Percentiles rank a stretch among this genome's conserved stretches.
These are phyloP conservation scores for Mycalesis mineus DNA, from an alignment of 2,888 invertebrate species.

Conservation along the genomic window DNA sequence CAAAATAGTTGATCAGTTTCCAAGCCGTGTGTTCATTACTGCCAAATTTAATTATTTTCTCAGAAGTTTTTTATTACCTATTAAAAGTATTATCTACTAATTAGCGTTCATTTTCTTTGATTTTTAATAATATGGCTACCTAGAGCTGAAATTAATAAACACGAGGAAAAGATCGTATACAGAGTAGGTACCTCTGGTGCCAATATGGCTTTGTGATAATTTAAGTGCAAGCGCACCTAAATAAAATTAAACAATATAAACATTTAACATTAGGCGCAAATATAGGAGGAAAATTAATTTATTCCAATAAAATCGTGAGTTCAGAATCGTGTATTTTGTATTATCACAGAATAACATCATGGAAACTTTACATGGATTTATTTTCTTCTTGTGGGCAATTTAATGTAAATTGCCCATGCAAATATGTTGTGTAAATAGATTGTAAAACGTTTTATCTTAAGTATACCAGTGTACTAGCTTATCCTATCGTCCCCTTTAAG, in stretches of 20 bases:
- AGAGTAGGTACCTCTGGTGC: background rate
- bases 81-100: background rate
- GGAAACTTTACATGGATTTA: background rate
- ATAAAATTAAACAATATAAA: background rate
- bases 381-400: background rate
- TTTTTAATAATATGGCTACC: background rate
- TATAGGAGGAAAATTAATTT: background rate
- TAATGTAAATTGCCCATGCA: background rate
- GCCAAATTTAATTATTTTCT: background rate
- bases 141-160: too few species aligned
- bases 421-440: background rate
- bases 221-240: background rate
- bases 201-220: background rate
- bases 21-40: constrained; percentile 1
- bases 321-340: background rate
- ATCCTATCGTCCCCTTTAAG: too few species aligned
- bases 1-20: constrained; percentile 20
- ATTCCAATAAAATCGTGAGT: background rate
- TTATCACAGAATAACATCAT: background rate
- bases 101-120: background rate
- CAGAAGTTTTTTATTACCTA: too few species aligned
- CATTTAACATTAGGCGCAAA: background rate
- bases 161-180: too few species aligned
- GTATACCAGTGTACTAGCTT: too few species aligned
- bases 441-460: background rate